Conservation (phyloP, 2,797 vertebrate species). For the Alectoris magna region DNA sequence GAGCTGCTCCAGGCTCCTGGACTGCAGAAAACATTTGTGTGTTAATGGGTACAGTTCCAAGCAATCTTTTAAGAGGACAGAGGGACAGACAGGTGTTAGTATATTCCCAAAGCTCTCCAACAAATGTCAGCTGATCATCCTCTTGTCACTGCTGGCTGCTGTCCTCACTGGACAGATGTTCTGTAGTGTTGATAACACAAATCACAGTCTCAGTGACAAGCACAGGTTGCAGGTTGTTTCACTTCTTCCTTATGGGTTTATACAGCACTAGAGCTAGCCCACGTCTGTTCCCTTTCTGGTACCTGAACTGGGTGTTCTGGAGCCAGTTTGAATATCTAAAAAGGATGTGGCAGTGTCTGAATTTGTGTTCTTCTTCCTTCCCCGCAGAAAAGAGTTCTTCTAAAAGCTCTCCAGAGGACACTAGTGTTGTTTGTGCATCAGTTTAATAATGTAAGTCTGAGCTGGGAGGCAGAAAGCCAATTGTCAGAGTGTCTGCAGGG, state of each 20-base stretch:
- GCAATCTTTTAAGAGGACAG: neutral
- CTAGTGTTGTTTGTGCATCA: neutral
- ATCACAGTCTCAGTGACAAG: neutral
- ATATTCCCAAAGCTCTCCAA: neutral
- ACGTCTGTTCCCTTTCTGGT: neutral
- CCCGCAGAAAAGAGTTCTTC: neutral
- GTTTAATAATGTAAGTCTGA: neutral
- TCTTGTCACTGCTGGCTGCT: neutral
- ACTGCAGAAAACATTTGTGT: neutral
- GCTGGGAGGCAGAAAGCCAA: fast-evolving
- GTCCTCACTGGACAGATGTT: neutral
- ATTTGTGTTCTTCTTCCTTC: neutral
- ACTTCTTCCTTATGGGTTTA: fast-evolving
- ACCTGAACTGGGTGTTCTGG: neutral
- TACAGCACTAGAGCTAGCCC: neutral
- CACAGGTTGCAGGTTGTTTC: neutral
- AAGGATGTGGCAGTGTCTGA: neutral
- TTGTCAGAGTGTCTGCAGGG: neutral
- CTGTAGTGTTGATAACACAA: neutral
- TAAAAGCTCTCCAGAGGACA: neutral
- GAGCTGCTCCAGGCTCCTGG: neutral
- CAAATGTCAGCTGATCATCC: neutral
- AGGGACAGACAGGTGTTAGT: too few relatives aligned
- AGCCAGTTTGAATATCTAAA: neutral
- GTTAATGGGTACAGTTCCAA: neutral